Evolutionary conservation across 2,888 invertebrate species (phyloP).

Genomic region (Orthonychiurus folsomi): DNA sequence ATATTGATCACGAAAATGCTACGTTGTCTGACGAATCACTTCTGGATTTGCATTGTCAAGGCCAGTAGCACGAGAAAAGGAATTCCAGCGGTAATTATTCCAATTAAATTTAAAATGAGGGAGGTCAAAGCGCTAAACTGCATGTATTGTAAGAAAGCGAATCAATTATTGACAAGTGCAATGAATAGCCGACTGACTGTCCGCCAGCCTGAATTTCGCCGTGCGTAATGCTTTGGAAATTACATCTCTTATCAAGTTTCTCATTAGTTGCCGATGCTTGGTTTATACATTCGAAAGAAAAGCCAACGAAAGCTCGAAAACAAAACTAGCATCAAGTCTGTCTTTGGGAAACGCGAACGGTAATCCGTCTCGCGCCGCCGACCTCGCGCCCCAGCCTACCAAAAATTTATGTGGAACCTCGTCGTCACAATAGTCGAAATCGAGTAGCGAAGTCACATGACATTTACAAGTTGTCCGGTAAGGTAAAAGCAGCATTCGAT

Average conservation of each 20-base stretch:
- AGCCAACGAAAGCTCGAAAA: neutral
- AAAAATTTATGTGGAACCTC: too few relatives aligned
- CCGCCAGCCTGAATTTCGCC: neutral
- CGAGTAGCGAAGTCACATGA: too few relatives aligned
- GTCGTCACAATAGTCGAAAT: too few relatives aligned
- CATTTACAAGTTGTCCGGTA: too few relatives aligned
- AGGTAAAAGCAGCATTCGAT: too few relatives aligned
- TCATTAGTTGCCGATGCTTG: neutral
- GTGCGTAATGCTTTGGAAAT: neutral
- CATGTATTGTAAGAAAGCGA: too few relatives aligned
- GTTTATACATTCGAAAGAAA: neutral
- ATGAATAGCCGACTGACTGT: neutral
- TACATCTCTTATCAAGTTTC: neutral
- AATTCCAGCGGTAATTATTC: neutral
- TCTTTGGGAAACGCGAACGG: too few relatives aligned
- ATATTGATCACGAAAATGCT: neutral
- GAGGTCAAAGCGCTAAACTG: too few relatives aligned
- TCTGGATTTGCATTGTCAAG: neutral
- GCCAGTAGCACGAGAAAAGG: neutral
- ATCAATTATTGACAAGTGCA: neutral
- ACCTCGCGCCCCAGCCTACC: too few relatives aligned
- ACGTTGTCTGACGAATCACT: neutral
- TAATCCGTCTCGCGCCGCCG: too few relatives aligned
- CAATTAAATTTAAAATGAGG: too few relatives aligned
- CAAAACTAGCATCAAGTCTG: neutral